phyloP scores from a whole-genome alignment of 35 echinoderm and acorn worm species.

The Ophioderma brevispina region DNA sequence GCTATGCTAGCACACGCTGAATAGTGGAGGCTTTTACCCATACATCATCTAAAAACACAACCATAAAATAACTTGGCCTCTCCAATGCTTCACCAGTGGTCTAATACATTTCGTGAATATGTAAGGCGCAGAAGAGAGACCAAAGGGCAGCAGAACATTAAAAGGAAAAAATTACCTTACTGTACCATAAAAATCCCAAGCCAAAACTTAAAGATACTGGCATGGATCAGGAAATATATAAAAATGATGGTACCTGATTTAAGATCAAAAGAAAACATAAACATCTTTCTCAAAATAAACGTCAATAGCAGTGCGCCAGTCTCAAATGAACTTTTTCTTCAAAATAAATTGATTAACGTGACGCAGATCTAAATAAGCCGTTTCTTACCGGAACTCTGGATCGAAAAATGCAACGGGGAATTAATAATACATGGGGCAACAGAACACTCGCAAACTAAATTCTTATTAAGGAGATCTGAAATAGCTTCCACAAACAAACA shows the following conservation, averaged over 20 bases:
- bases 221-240: background rate
- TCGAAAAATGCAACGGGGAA: constrained; percentile 6
- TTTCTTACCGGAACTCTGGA: constrained; percentile 33
- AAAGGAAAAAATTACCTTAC: constrained; percentile 3
- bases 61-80: background rate
- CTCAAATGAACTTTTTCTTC: constrained; percentile 38
- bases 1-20: background rate
- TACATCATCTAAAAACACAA: constrained; percentile 29
- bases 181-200: background rate
- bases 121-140: constrained; percentile 20
- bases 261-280: constrained; percentile 58
- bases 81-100: constrained; percentile 18
- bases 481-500: constrained; percentile 25
- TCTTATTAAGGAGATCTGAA: background rate
- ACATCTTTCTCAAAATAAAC: constrained; percentile 31
- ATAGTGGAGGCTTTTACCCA: background rate
- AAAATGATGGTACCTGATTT: constrained; percentile 44
- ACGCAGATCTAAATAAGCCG: constrained; percentile 40
- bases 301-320: constrained; percentile 9
- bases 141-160: constrained; percentile 29
- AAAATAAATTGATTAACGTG: constrained; percentile 44
- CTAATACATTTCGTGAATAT: constrained; percentile 23
- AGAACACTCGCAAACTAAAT: background rate
- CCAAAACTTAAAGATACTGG: constrained; percentile 17
- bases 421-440: constrained; percentile 20